Evolutionary conservation across 2,113 vertebrate species (phyloP).

Genomic region (Sprattus sprattus): DNA sequence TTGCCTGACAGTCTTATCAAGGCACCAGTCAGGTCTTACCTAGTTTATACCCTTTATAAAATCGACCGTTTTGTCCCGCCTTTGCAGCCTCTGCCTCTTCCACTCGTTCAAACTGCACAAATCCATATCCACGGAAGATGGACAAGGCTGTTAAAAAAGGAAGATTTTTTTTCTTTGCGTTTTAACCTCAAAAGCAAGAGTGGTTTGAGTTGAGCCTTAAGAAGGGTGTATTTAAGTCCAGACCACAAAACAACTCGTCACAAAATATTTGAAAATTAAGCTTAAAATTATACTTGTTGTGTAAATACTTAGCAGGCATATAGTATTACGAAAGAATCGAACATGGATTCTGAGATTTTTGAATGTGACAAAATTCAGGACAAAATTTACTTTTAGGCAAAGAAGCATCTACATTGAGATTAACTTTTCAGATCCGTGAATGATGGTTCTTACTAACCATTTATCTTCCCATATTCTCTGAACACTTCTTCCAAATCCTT

Average conservation of each 20-base stretch:
- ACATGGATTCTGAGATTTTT: neutral
- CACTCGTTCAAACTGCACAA: slow-evolving; percentile 85
- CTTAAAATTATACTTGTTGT: neutral
- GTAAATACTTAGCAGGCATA: neutral
- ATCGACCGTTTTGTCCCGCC: slow-evolving; percentile 81
- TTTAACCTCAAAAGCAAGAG: slow-evolving; percentile 33
- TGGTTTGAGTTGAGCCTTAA: slow-evolving; percentile 16
- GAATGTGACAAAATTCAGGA: neutral
- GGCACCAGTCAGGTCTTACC: slow-evolving; percentile 70
- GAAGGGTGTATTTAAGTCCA: neutral
- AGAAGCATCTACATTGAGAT: neutral
- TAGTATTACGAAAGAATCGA: neutral
- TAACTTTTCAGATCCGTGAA: slow-evolving; percentile 23
- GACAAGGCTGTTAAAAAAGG: slow-evolving; percentile 79
- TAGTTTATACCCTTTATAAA: slow-evolving; percentile 90
- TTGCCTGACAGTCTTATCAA: slow-evolving; percentile 1
- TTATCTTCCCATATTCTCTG: slow-evolving; percentile 80
- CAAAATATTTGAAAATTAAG: slow-evolving; percentile 8
- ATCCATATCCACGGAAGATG: slow-evolving; percentile 86
- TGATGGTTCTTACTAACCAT: slow-evolving; percentile 75
- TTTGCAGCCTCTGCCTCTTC: slow-evolving; percentile 87
- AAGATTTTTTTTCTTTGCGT: slow-evolving; percentile 65
- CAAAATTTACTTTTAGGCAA: neutral
- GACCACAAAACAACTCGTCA: neutral
- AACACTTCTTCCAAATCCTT: slow-evolving; percentile 86